Evolutionary conservation across 2,888 invertebrate genomes (phyloP).

Genomic region (Trichogramma evanescens): DNA sequence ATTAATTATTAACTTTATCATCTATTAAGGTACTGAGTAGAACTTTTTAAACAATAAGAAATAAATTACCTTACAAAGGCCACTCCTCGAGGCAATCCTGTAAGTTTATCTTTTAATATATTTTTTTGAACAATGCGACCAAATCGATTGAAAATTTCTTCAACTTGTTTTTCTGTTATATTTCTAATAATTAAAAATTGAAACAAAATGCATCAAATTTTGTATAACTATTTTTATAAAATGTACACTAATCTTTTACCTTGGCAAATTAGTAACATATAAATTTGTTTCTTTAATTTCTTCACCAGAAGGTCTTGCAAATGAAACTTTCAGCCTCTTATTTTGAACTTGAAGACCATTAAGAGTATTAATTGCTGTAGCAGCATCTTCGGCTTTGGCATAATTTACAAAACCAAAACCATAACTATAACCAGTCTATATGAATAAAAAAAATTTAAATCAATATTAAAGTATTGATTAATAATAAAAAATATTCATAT

Average conservation of each 20-base stretch:
- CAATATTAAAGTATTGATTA: background rate
- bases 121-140: conserved; percentile 90
- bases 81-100: conserved; percentile 80
- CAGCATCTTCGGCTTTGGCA: conserved; percentile 75
- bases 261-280: conserved; percentile 87
- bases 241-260: conserved; percentile 41
- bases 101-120: conserved; percentile 80
- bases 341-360: conserved; percentile 85
- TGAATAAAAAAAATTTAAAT: conserved; percentile 1
- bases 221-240: conserved; percentile 1
- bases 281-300: conserved; percentile 90
- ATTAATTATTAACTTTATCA: too few relatives aligned
- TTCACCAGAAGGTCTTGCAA: conserved; percentile 84
- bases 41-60: background rate
- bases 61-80: conserved; percentile 77
- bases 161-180: conserved; percentile 75
- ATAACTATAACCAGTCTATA: conserved; percentile 85
- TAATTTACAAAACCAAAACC: conserved; percentile 96
- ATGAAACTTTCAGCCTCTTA: conserved; percentile 89
- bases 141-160: conserved; percentile 78
- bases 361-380: conserved; percentile 75
- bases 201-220: conserved; percentile 4
- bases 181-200: conserved; percentile 45
- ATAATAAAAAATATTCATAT: background rate
- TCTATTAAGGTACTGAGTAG: too few relatives aligned